Evolutionary conservation across 1,140 invertebrate species (phyloP), one percentile per base, ranked within the genome.

Genomic region (Pararge aegeria): DNA sequence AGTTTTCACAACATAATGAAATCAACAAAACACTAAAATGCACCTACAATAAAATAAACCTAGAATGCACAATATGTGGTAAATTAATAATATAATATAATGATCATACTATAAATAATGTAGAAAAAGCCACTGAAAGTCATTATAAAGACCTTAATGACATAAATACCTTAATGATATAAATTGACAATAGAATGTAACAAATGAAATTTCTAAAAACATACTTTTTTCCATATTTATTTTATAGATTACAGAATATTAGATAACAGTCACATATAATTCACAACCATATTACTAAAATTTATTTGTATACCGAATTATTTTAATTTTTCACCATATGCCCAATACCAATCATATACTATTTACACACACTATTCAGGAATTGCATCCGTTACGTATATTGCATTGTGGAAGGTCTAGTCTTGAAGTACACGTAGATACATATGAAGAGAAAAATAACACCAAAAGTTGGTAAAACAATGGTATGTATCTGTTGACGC

Each of bases 401-500:
- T 52, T 87, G 80, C 71, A 87, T 82, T 15, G 81, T 64, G 6
- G 77, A 64, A 12, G 95, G 94, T 80, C 95, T 91, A 18, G 94
- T 95, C 83, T 95, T 95, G 48, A 94, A 78, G 71, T 96, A 96
- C 46, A 96, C 93, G 73, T 95, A 96, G 1, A 92, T 92, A 40
- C 93, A 93, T 70, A 96, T 95, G n/a, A 96, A 80, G 12, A 94
- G 71, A 68, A 94, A 94, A 64, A 95, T 87, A 10, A 93, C 93
- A 37, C 83, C 92, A 21, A 96, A 66, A 16, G 93, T 93, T 5
- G 95, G 95, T 60, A 96, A 75, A 18, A 94, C 95, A 30, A 96
- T 88, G 0, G 95, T 96, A 65, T 94, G 93, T 4, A 95, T 89
- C 75, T 95, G 92, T 70, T 94, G 93, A 64, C 95, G 94, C 66